These are phyloP conservation scores for Trissoscelio sp. DNA, from an alignment of 2,888 invertebrate species.

Conservation along the genomic window DNA sequence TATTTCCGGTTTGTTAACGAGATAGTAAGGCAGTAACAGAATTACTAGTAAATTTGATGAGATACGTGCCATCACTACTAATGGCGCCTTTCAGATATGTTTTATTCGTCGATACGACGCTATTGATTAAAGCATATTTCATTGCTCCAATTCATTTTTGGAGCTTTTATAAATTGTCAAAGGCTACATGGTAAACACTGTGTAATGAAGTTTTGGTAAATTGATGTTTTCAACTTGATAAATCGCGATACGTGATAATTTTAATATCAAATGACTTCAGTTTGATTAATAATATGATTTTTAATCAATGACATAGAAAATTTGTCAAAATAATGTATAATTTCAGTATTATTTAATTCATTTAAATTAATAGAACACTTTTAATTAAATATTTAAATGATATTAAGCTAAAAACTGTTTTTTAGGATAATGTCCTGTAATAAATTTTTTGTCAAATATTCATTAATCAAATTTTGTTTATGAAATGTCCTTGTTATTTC, in stretches of 20 bases:
- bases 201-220: not conserved
- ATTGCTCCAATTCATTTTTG: not conserved
- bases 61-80: constrained; percentile 27
- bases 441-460: not conserved
- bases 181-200: not conserved
- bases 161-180: not conserved
- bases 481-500: constrained; percentile 20
- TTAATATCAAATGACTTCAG: too few relatives aligned
- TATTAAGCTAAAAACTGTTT: not conserved
- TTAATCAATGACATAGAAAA: too few relatives aligned
- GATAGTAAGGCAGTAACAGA: constrained; percentile 47
- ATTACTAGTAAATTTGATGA: constrained; percentile 46
- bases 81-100: constrained; percentile 7
- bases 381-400: too few relatives aligned
- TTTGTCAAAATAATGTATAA: too few relatives aligned
- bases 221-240: too few relatives aligned
- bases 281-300: too few relatives aligned
- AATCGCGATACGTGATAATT: too few relatives aligned
- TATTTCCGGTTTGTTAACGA: constrained; percentile 47
- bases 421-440: too few relatives aligned
- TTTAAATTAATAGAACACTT: too few relatives aligned
- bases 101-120: constrained; percentile 1
- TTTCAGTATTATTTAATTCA: too few relatives aligned
- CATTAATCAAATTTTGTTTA: not conserved
- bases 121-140: not conserved